Conservation (phyloP, 2,888 invertebrate species). For the Drosophila neutralis region DNA sequence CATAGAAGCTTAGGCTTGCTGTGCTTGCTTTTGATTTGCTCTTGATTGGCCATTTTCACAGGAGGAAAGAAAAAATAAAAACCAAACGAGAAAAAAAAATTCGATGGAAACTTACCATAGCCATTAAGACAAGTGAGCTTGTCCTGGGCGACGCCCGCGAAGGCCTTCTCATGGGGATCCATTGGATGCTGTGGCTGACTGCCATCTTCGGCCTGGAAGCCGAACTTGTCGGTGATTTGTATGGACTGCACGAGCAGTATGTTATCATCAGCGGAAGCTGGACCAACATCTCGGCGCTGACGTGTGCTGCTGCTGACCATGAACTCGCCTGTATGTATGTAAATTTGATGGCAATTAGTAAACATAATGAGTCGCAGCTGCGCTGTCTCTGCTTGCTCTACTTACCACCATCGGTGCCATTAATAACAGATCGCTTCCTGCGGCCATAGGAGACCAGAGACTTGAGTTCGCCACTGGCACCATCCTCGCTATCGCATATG, state of each 20-base stretch:
- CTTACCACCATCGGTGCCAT: constrained; percentile 83
- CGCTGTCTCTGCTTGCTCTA: constrained; percentile 13
- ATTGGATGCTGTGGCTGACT: constrained; percentile 84
- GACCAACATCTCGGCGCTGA: constrained; percentile 65
- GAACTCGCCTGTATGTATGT: constrained; percentile 65
- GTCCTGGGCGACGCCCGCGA: constrained; percentile 88
- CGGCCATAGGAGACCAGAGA: constrained; percentile 94
- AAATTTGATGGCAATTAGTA: constrained; percentile 55
- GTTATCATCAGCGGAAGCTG: constrained; percentile 88
- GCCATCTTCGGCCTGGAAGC: constrained; percentile 88
- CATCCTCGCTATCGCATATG: constrained; percentile 92
- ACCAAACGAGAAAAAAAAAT: not conserved
- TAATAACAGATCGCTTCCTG: constrained; percentile 89
- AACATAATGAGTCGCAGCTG: constrained; percentile 30
- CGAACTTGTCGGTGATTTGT: constrained; percentile 97
- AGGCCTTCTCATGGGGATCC: constrained; percentile 89
- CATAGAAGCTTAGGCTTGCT: constrained; percentile 6
- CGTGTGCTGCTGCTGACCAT: constrained; percentile 72
- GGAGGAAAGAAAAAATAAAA: constrained; percentile 35
- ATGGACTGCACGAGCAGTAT: constrained; percentile 95
- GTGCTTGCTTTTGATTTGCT: constrained; percentile 61
- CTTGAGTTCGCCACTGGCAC: constrained; percentile 91
- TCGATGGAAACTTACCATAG: constrained; percentile 82
- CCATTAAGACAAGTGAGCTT: constrained; percentile 85
- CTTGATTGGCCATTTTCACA: constrained; percentile 79